Conservation (phyloP, 1,140 invertebrate genomes). For the Mactra quadrangularis region DNA sequence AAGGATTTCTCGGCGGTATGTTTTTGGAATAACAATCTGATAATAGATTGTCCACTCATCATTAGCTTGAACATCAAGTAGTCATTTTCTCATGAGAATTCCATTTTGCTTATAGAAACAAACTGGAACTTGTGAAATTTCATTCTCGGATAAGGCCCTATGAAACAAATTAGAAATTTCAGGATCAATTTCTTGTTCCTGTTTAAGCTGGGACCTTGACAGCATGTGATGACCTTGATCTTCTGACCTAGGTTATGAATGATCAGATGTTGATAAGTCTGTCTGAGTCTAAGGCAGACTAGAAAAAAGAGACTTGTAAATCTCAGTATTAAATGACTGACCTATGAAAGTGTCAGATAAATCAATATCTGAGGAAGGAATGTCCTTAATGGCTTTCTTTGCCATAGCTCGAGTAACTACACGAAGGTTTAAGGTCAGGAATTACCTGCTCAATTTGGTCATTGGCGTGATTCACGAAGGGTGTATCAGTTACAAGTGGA, state of each 20-base stretch:
- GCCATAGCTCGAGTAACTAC: too few relatives aligned
- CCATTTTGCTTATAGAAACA: not conserved
- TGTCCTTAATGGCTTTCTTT: too few relatives aligned
- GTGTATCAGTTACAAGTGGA: conserved; percentile 30
- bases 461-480: not conserved
- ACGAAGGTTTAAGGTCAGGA: conserved; percentile 50
- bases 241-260: not conserved
- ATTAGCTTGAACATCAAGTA: not conserved
- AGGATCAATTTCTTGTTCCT: too few relatives aligned
- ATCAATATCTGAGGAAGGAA: too few relatives aligned
- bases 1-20: conserved; percentile 3
- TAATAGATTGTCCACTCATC: not conserved
- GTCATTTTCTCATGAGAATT: conserved; percentile 5
- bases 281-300: not conserved
- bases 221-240: not conserved
- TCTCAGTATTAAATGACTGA: not conserved
- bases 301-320: not conserved
- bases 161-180: too few relatives aligned
- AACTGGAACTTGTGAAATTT: too few relatives aligned
- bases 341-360: conserved; percentile 39
- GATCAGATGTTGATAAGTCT: too few relatives aligned
- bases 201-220: conserved; percentile 4
- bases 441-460: conserved; percentile 1
- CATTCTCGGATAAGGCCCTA: too few relatives aligned
- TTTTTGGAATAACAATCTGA: not conserved